Evolutionary conservation across 2,888 invertebrate genomes (phyloP).

Genomic region (Amphipyra berbera): DNA sequence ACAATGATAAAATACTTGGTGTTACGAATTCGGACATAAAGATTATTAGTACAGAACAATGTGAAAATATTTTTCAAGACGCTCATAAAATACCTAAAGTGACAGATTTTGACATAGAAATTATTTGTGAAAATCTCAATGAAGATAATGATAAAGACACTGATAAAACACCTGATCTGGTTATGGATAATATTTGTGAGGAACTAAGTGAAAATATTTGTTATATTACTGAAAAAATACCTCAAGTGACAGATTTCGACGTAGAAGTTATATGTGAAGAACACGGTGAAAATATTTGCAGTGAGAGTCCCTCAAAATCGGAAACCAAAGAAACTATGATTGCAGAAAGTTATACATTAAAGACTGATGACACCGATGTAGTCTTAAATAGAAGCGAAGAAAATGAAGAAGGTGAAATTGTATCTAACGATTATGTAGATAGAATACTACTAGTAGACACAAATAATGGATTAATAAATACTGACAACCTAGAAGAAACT

Average conservation of each 20-base stretch:
- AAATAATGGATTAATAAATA: not conserved
- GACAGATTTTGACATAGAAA: not conserved
- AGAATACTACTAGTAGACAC: not conserved
- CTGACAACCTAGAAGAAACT: not conserved
- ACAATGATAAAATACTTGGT: not conserved
- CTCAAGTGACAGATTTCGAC: not conserved
- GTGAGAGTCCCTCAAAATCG: not conserved
- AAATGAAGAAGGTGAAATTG: conserved; percentile 7
- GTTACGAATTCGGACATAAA: not conserved
- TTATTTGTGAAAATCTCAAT: not conserved
- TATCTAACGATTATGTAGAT: conserved; percentile 11
- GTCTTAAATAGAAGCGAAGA: too few species aligned
- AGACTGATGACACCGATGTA: not conserved
- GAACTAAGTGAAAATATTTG: not conserved
- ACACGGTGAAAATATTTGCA: conserved; percentile 12
- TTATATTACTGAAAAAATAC: not conserved
- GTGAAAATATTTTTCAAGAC: not conserved
- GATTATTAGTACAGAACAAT: not conserved
- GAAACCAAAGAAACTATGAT: not conserved
- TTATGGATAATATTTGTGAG: not conserved
- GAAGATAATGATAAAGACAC: not conserved
- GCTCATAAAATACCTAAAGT: not conserved
- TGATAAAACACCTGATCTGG: not conserved
- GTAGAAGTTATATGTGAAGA: conserved; percentile 20
- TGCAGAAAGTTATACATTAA: not conserved